Percentiles rank a stretch among this genome's conserved stretches.
These are phyloP conservation scores for Agrochola litura DNA, from an alignment of 2,888 invertebrate species.

Conservation along the genomic window DNA sequence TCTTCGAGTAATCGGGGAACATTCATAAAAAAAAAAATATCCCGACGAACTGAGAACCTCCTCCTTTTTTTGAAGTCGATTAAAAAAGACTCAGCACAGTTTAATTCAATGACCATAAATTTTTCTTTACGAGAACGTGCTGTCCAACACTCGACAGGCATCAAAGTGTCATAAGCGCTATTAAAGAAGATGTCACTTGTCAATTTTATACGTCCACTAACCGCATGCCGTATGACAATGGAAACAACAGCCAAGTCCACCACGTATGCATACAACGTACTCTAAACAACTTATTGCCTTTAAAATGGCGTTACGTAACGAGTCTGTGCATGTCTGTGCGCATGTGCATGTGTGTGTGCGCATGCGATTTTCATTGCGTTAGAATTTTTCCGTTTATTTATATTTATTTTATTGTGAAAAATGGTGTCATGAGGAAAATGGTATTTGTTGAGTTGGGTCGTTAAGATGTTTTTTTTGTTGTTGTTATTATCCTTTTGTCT, in stretches of 20 bases:
- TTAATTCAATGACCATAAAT: neutral
- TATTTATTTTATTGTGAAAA: conserved; percentile 60
- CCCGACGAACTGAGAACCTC: too few relatives aligned
- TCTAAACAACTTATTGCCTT: conserved; percentile 82
- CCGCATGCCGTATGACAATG: conserved; percentile 69
- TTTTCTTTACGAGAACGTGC: neutral
- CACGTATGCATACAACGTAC: conserved; percentile 77
- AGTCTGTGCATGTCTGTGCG: conserved; percentile 53
- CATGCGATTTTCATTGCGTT: conserved; percentile 71
- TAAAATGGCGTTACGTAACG: conserved; percentile 82
- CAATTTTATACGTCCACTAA: neutral
- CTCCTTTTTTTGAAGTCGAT: too few relatives aligned
- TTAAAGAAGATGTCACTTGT: neutral
- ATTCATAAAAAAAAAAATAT: too few relatives aligned
- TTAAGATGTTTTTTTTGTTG: conserved; percentile 27
- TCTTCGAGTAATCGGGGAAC: too few relatives aligned
- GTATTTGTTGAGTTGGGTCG: conserved; percentile 9
- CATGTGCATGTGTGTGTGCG: conserved; percentile 54
- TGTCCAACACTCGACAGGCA: neutral
- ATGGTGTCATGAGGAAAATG: conserved; percentile 56
- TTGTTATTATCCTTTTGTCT: neutral
- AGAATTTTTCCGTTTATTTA: conserved; percentile 73
- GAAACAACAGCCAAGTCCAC: conserved; percentile 67
- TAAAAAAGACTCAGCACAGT: neutral
- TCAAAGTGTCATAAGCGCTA: neutral